Conservation (phyloP, 2,888 invertebrate genomes). For the Drosophila borealis region DNA sequence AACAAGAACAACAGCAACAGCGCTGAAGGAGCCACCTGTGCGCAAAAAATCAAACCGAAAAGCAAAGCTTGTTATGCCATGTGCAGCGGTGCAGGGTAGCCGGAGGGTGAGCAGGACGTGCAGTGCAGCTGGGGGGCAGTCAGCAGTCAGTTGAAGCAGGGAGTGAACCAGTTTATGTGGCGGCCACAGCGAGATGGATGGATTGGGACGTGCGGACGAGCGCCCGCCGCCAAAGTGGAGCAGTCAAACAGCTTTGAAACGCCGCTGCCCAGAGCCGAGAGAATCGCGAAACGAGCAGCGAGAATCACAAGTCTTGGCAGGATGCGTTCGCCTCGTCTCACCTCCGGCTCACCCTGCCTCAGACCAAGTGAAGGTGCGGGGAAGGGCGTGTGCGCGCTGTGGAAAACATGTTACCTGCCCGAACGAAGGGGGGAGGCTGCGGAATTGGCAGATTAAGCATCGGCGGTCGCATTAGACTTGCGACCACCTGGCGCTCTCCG, state of each 20-base stretch:
- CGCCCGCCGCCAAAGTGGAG: slow-evolving; percentile 74
- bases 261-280: slow-evolving; percentile 47
- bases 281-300: slow-evolving; percentile 13
- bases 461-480: slow-evolving; percentile 68
- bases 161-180: slow-evolving; percentile 69
- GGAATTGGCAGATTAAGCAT: slow-evolving; percentile 63
- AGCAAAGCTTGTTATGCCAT: slow-evolving; percentile 73
- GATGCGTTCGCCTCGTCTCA: slow-evolving; percentile 41
- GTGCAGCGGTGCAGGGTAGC: slow-evolving; percentile 12
- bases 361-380: slow-evolving; percentile 24
- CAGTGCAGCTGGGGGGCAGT: slow-evolving; percentile 10
- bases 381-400: background rate
- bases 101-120: slow-evolving; percentile 6
- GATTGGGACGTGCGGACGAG: slow-evolving; percentile 58
- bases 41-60: slow-evolving; percentile 75
- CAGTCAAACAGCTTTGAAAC: slow-evolving; percentile 80
- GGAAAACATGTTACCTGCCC: slow-evolving; percentile 42
- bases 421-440: background rate
- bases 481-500: slow-evolving; percentile 83
- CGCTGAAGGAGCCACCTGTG: slow-evolving; percentile 66
- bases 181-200: slow-evolving; percentile 60
- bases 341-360: slow-evolving; percentile 20
- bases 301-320: slow-evolving; percentile 21
- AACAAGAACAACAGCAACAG: slow-evolving; percentile 14
- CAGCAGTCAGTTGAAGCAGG: slow-evolving; percentile 24